Evolutionary conservation across 1,140 invertebrate species (phyloP).

Genomic region (Pseudomyrmex sp.): DNA sequence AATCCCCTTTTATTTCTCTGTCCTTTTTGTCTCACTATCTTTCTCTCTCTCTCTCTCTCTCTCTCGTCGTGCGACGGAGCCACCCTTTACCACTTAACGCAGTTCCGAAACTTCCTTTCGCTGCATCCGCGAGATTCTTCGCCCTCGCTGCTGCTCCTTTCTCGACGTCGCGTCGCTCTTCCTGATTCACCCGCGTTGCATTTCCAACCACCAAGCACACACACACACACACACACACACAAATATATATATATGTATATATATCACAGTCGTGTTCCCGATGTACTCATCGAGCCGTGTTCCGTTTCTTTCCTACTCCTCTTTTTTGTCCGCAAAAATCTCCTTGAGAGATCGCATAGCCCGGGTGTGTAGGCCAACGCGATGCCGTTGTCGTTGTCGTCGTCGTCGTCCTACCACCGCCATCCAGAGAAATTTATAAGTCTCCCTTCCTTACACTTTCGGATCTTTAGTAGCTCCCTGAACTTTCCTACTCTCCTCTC

Average conservation of each 20-base stretch:
- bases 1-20: conserved; percentile 61
- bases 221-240: too few species aligned
- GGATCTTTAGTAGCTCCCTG: conserved; percentile 70
- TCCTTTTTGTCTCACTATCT: too few species aligned
- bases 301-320: not conserved
- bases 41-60: too few species aligned
- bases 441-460: conserved; percentile 70
- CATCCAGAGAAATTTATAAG: conserved; percentile 67
- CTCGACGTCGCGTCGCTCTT: conserved; percentile 19
- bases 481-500: conserved; percentile 71
- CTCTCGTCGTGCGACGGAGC: not conserved
- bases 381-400: conserved; percentile 42
- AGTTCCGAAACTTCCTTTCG: conserved; percentile 58
- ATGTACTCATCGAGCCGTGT: conserved; percentile 67
- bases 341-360: not conserved
- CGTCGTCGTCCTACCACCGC: not conserved
- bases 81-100: conserved; percentile 55
- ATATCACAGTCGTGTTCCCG: conserved; percentile 61
- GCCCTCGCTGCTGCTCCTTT: conserved; percentile 22
- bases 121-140: conserved; percentile 46
- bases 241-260: conserved; percentile 31
- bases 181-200: conserved; percentile 62
- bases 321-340: not conserved
- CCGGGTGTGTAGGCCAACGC: conserved; percentile 27
- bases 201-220: conserved; percentile 50